These are phyloP conservation scores for Hypena proboscidalis DNA, from an alignment of 2,888 invertebrate species.

Conservation along the genomic window DNA sequence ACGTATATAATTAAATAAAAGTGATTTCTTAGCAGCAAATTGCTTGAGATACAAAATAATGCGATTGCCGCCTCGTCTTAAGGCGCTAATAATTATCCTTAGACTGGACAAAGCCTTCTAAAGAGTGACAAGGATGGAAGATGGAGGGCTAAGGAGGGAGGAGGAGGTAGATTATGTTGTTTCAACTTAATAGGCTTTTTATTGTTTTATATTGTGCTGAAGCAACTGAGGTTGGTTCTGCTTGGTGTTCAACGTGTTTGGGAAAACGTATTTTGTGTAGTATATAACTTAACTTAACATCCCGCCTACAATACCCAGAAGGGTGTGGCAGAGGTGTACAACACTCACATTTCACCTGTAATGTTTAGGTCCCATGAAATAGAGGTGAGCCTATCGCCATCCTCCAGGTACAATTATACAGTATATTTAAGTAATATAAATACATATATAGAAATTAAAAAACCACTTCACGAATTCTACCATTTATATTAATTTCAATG, in stretches of 20 bases:
- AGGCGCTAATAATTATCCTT: constrained; percentile 60
- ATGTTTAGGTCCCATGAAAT: too few species aligned
- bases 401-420: too few species aligned
- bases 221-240: constrained; percentile 22
- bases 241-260: too few species aligned
- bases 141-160: constrained; percentile 8
- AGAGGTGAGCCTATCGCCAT: too few species aligned
- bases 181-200: constrained; percentile 60
- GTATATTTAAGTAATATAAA: too few species aligned
- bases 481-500: too few species aligned
- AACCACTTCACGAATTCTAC: too few species aligned
- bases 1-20: constrained; percentile 28
- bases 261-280: constrained; percentile 9
- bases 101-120: constrained; percentile 33
- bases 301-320: too few species aligned
- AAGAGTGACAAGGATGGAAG: constrained; percentile 10
- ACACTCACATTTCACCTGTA: too few species aligned
- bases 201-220: constrained; percentile 61
- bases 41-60: constrained; percentile 49
- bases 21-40: constrained; percentile 39
- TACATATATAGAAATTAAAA: too few species aligned
- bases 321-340: too few species aligned
- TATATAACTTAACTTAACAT: too few species aligned
- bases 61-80: constrained; percentile 54
- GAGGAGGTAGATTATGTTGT: constrained; percentile 50